phyloP scores from a whole-genome alignment of 2,888 invertebrate genomes.

The Steinernema scapterisci region DNA sequence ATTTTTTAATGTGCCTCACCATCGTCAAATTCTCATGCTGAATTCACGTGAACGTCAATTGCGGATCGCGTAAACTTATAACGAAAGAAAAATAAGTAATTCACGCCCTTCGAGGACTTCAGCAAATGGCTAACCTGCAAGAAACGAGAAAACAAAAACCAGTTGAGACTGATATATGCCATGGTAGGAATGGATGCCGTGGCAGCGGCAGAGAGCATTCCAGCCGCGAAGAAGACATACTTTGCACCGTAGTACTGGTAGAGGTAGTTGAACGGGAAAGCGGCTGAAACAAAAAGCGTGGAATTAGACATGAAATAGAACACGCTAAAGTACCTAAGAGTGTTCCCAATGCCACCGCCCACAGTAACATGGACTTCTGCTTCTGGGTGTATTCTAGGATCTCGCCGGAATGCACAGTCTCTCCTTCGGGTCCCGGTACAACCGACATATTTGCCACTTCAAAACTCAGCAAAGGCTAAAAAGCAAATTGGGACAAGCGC shows the following conservation, averaged over 20 bases:
- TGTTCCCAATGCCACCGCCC: constrained; percentile 59
- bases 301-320: background rate
- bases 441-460: background rate
- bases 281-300: constrained; percentile 26
- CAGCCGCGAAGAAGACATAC: constrained; percentile 39
- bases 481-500: too few species aligned
- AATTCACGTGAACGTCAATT: too few species aligned
- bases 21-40: background rate
- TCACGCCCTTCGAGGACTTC: too few species aligned
- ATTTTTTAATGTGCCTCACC: too few species aligned
- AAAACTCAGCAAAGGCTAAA: background rate
- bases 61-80: too few species aligned
- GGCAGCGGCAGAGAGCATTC: constrained; percentile 36
- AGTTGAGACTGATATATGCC: constrained; percentile 19
- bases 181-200: constrained; percentile 37
- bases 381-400: constrained; percentile 41
- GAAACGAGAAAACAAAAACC: constrained; percentile 15
- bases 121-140: background rate
- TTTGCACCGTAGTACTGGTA: constrained; percentile 57
- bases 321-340: constrained; percentile 36
- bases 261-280: constrained; percentile 57
- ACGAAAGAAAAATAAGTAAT: too few species aligned
- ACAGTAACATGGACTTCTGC: constrained; percentile 52
- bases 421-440: constrained; percentile 15
- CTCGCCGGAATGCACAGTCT: background rate